Conservation (phyloP, 1,140 invertebrate genomes). For the Marisa cornuarietis region DNA sequence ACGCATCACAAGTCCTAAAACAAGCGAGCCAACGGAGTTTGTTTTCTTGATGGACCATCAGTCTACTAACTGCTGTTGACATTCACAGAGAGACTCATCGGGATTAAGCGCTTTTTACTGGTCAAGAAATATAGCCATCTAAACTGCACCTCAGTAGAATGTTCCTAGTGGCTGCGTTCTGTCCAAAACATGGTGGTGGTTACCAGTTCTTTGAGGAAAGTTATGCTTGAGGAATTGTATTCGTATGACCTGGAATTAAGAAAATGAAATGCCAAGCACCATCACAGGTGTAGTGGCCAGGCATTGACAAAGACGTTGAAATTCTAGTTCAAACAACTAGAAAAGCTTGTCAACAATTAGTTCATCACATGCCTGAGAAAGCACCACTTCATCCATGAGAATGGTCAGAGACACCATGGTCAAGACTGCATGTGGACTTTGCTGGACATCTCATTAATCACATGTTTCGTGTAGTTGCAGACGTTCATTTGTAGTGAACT, state of each 20-base stretch:
- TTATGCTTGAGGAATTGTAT: conserved; percentile 27
- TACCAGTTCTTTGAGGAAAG: background rate
- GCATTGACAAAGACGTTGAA: conserved; percentile 35
- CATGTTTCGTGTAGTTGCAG: too few relatives aligned
- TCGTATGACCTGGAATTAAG: conserved; percentile 23
- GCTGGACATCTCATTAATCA: too few relatives aligned
- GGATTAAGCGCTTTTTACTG: conserved; percentile 8
- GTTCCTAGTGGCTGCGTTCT: conserved; percentile 26
- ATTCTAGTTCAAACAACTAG: background rate
- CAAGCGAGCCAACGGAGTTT: background rate
- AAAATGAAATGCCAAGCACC: conserved; percentile 22
- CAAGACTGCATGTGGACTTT: conserved; percentile 35
- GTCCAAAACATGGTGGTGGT: conserved; percentile 30
- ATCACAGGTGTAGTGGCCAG: conserved; percentile 39
- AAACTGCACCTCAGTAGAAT: too few relatives aligned
- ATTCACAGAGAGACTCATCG: conserved; percentile 5
- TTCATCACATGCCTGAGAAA: conserved; percentile 17
- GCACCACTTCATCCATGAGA: conserved; percentile 34
- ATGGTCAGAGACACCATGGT: conserved; percentile 28
- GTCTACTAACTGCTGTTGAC: background rate
- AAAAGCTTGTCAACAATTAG: too few relatives aligned
- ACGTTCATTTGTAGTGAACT: too few relatives aligned
- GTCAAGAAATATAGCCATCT: conserved; percentile 13
- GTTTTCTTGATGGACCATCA: background rate
- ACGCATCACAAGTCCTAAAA: background rate